Evolutionary conservation across 1,140 invertebrate genomes (phyloP).

Genomic region (Magallana gigas): DNA sequence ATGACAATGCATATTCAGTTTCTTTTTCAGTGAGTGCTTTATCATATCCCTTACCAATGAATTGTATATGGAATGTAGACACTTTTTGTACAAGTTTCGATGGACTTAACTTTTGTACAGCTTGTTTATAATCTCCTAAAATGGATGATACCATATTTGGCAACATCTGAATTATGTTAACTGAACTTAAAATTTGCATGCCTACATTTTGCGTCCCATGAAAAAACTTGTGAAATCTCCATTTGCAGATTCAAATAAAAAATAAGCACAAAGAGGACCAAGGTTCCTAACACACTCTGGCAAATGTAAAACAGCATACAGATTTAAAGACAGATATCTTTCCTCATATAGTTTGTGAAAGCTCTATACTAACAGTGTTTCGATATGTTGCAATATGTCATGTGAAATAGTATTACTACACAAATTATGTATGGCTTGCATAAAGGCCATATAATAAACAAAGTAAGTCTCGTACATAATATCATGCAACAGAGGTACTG

Average conservation of each 20-base stretch:
- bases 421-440: too few species aligned
- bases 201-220: not conserved
- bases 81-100: not conserved
- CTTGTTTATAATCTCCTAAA: not conserved
- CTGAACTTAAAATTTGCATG: not conserved
- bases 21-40: not conserved
- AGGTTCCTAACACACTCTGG: not conserved
- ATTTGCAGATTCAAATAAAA: not conserved
- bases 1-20: not conserved
- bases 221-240: not conserved
- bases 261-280: not conserved
- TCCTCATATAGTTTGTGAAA: not conserved
- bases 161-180: not conserved
- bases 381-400: too few species aligned
- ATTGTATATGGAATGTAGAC: not conserved
- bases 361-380: too few species aligned
- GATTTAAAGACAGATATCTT: not conserved
- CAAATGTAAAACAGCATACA: not conserved
- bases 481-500: too few species aligned
- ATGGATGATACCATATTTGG: not conserved
- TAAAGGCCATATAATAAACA: too few species aligned
- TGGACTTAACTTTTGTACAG: not conserved
- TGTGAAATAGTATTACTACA: too few species aligned
- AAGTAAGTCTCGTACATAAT: too few species aligned
- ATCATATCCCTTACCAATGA: not conserved